A percentile compares a stretch with the other conserved stretches of the same genome.
phyloP scores from a whole-genome alignment of 2,113 vertebrate genomes.

The Pteropus alecto region DNA sequence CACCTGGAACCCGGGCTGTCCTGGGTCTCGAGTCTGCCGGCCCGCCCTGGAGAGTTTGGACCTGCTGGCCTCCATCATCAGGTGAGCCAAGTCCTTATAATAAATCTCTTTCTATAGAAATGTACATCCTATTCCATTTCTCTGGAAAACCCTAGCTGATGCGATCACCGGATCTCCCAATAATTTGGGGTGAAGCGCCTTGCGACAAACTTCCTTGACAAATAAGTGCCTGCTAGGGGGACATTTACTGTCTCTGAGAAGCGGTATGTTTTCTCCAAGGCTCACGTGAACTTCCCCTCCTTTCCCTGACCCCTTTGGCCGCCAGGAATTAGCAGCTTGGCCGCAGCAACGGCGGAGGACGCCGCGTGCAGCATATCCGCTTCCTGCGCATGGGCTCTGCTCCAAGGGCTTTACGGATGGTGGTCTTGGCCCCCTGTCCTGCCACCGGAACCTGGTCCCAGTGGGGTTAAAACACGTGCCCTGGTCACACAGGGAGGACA shows the following conservation, averaged over 20 bases:
- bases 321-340: not conserved
- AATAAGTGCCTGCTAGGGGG: no score
- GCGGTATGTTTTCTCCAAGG: not conserved
- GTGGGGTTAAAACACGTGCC: not conserved
- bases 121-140: not conserved
- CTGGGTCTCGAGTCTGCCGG: no score
- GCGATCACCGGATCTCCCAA: not conserved
- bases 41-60: not conserved
- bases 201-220: not conserved
- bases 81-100: not conserved
- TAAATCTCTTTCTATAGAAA: not conserved
- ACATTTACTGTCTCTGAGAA: not conserved
- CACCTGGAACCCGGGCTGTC: no score
- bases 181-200: not conserved
- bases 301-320: not conserved
- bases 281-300: not conserved
- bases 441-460: not conserved
- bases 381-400: not conserved
- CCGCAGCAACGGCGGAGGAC: fast-evolving
- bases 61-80: not conserved
- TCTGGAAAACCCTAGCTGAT: not conserved
- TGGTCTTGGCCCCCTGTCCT: not conserved
- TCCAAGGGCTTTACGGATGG: fast-evolving
- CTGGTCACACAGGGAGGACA: not conserved
- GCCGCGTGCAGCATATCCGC: fast-evolving